Conservation (phyloP, 2,888 invertebrate species). For the Ectemnius cavifrons region DNA sequence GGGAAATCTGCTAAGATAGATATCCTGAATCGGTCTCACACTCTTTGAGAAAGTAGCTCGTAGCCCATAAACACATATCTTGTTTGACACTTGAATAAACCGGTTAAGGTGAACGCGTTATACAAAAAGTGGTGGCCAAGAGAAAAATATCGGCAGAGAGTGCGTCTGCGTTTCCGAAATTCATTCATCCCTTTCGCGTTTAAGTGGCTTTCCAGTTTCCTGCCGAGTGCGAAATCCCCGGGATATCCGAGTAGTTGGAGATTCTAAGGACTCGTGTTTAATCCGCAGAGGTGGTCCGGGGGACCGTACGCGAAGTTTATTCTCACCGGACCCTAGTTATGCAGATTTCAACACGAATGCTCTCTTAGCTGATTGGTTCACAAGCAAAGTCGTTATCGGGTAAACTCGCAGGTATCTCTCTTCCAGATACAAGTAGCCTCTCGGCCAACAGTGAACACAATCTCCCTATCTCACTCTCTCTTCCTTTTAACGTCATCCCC, state of each 20-base stretch:
- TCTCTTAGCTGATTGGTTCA: constrained; percentile 60
- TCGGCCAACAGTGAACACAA: no score
- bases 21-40: no score
- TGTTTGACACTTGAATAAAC: no score
- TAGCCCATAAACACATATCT: no score
- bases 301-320: constrained; percentile 43
- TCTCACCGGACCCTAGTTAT: constrained; percentile 52
- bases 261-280: constrained; percentile 34
- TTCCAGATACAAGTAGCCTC: constrained; percentile 16
- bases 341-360: constrained; percentile 58
- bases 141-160: no score
- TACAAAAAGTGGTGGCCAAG: no score
- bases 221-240: neutral
- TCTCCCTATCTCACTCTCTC: no score
- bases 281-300: constrained; percentile 42
- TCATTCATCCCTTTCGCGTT: constrained; percentile 4
- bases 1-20: no score
- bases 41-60: no score
- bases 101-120: no score
- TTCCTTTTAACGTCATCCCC: no score
- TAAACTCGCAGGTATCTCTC: constrained; percentile 28
- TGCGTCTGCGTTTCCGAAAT: no score
- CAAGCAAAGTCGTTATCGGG: constrained; percentile 38
- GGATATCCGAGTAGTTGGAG: constrained; percentile 18
- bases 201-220: constrained; percentile 32